Percentiles rank a stretch among this genome's conserved stretches.
Conservation (phyloP, 2,797 vertebrate genomes). For the Diceros bicornis region DNA sequence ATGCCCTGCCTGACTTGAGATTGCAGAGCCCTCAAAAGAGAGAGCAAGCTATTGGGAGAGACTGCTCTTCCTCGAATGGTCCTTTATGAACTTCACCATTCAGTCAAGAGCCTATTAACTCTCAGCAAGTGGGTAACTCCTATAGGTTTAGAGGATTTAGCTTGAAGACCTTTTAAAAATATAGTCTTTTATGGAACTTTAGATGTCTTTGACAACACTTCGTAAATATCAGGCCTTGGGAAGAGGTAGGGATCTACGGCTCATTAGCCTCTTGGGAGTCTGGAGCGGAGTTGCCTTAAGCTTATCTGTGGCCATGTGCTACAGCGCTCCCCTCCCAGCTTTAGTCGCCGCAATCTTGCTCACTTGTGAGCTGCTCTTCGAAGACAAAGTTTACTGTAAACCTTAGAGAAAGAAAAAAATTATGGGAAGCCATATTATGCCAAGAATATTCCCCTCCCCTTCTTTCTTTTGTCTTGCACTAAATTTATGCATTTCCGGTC, state of each 20-base stretch:
- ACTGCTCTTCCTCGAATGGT: background rate
- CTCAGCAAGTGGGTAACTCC: conserved; percentile 59
- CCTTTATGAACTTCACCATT: background rate
- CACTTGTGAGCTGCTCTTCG: background rate
- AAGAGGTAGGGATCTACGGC: conserved; percentile 25
- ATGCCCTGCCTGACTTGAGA: background rate
- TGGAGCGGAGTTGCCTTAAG: background rate
- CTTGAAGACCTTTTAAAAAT: conserved; percentile 63
- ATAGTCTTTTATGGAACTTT: conserved; percentile 52
- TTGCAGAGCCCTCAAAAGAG: background rate
- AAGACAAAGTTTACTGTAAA: conserved; percentile 44
- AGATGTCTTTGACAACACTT: conserved; percentile 53
- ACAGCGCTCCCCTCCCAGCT: background rate
- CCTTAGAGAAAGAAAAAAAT: background rate
- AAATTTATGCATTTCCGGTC: background rate
- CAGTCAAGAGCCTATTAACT: conserved; percentile 60
- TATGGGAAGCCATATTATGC: background rate
- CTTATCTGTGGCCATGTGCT: conserved; percentile 19
- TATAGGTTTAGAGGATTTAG: conserved; percentile 56
- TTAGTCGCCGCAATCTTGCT: background rate
- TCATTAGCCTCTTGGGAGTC: conserved; percentile 25
- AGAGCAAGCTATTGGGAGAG: background rate
- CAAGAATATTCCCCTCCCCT: background rate
- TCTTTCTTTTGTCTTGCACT: conserved; percentile 25
- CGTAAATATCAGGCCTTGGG: conserved; percentile 51